Evolutionary conservation across 1,140 invertebrate species (phyloP).

Genomic region (Nixonia krombeini): DNA sequence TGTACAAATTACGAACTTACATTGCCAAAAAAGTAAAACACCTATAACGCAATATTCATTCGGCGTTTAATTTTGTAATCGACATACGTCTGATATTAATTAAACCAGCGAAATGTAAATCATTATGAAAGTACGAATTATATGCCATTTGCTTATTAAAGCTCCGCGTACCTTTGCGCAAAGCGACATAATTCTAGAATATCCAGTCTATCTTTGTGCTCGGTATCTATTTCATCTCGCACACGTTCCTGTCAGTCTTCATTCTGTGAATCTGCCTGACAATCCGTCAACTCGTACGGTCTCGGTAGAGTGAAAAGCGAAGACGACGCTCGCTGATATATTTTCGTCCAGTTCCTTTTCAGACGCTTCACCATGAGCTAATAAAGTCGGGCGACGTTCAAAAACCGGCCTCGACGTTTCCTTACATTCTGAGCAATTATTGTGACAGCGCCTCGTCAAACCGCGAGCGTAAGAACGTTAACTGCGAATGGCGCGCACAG

Average conservation of each 20-base stretch:
- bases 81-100: no score
- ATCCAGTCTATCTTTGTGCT: slow-evolving; percentile 61
- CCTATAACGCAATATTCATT: no score
- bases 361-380: slow-evolving; percentile 42
- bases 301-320: slow-evolving; percentile 58
- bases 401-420: slow-evolving; percentile 38
- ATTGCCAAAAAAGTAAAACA: no score
- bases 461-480: slow-evolving; percentile 14
- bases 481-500: neutral
- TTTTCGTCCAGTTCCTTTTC: slow-evolving; percentile 56
- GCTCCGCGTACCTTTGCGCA: no score
- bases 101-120: no score
- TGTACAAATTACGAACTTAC: no score
- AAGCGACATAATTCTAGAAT: slow-evolving; percentile 41
- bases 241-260: slow-evolving; percentile 65
- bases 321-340: slow-evolving; percentile 46
- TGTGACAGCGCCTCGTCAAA: slow-evolving; percentile 40
- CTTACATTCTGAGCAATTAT: slow-evolving; percentile 49
- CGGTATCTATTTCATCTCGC: slow-evolving; percentile 58
- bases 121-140: no score
- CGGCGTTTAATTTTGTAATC: no score
- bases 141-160: no score
- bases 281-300: slow-evolving; percentile 65
- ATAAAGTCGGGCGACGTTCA: slow-evolving; percentile 40
- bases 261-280: slow-evolving; percentile 61